phyloP scores from a whole-genome alignment of 1,140 invertebrate species.

The Neodiprion fabricii region DNA sequence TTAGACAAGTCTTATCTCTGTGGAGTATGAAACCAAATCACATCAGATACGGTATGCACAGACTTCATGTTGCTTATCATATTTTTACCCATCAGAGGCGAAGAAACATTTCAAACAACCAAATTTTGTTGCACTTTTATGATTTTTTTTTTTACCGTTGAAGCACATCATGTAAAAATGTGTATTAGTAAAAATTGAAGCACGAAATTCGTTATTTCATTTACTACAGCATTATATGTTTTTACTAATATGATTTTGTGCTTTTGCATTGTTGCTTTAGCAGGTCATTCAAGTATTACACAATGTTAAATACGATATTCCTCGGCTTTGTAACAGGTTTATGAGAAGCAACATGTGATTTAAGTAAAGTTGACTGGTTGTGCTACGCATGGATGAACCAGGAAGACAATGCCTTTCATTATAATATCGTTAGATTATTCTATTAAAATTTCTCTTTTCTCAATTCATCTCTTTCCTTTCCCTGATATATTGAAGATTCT shows the following conservation, averaged over 20 bases:
- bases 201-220: neutral
- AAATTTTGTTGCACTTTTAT: no score
- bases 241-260: no score
- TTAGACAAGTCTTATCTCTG: neutral
- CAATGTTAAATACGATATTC: no score
- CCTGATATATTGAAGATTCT: neutral
- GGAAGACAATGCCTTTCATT: conserved; percentile 2
- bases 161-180: no score
- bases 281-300: no score
- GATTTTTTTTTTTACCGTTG: no score
- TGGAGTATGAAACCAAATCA: conserved; percentile 11
- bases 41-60: neutral
- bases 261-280: no score
- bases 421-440: neutral
- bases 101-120: no score
- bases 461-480: neutral
- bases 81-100: no score
- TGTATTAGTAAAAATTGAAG: no score
- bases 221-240: neutral
- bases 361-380: neutral
- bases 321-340: neutral
- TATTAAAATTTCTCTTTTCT: no score
- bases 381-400: neutral
- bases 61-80: no score
- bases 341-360: neutral